Conservation (phyloP, 1,140 invertebrate genomes). For the Thrips palmi region DNA sequence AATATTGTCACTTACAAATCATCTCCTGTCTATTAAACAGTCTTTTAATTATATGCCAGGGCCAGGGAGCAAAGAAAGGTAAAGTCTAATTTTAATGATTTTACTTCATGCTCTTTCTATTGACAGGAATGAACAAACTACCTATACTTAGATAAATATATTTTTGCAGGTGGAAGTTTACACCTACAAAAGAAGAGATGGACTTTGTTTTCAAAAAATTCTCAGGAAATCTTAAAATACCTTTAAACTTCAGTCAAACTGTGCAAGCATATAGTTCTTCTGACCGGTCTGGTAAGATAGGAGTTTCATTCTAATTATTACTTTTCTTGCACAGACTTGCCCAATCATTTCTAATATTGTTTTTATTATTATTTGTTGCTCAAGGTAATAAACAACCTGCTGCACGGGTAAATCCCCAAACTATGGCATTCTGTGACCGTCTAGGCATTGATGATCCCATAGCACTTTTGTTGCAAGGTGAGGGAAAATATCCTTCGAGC, state of each 20-base stretch:
- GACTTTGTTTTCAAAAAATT: conserved; percentile 42
- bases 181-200: conserved; percentile 56
- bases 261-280: conserved; percentile 32
- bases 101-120: conserved; percentile 9
- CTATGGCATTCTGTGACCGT: conserved; percentile 57
- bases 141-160: conserved; percentile 7
- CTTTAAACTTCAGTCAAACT: conserved; percentile 58
- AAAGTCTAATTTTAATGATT: conserved; percentile 9
- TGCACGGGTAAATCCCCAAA: conserved; percentile 60
- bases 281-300: background rate
- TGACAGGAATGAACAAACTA: conserved; percentile 2
- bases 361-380: conserved; percentile 13
- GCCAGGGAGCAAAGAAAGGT: conserved; percentile 43
- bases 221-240: conserved; percentile 40
- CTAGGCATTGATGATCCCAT: conserved; percentile 61
- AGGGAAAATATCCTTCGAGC: conserved; percentile 18
- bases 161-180: conserved; percentile 46
- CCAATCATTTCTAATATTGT: background rate
- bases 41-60: conserved; percentile 61
- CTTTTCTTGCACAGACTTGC: no score
- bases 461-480: conserved; percentile 26
- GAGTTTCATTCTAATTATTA: background rate
- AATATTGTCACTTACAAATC: conserved; percentile 72
- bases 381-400: conserved; percentile 21
- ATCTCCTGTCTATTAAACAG: conserved; percentile 57